Conservation (phyloP, 2,797 vertebrate genomes). For the Erpetoichthys calabaricus region DNA sequence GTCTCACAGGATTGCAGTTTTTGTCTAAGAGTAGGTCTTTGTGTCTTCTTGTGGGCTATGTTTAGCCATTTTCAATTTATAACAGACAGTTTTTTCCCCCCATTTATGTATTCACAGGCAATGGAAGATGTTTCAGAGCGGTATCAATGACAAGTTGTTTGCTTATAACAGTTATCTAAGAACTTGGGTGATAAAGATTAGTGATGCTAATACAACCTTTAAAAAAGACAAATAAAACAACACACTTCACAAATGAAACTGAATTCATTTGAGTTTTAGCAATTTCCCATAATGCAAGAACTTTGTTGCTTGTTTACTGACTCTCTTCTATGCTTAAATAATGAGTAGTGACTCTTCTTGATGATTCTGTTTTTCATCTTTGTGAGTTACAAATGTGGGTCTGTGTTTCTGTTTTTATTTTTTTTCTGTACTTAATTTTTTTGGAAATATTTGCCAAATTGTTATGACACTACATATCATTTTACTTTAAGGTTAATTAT, state of each 20-base stretch:
- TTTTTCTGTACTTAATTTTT: conserved; percentile 16
- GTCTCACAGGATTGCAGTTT: too few species aligned
- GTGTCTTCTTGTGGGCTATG: too few species aligned
- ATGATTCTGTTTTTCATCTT: conserved; percentile 64
- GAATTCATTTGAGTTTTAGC: conserved; percentile 45
- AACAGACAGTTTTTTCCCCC: too few species aligned
- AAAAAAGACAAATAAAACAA: conserved; percentile 37
- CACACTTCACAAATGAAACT: conserved; percentile 48
- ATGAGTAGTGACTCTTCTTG: conserved; percentile 73
- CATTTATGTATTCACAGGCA: too few species aligned
- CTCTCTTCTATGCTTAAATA: conserved; percentile 35
- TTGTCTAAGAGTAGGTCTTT: too few species aligned
- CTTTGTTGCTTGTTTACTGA: conserved; percentile 68
- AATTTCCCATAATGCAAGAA: conserved; percentile 58
- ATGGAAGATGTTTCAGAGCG: conserved; percentile 33
- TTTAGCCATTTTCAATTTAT: too few species aligned
- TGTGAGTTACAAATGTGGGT: conserved; percentile 36
- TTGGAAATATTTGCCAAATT: conserved; percentile 49
- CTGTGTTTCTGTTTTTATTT: conserved; percentile 14
- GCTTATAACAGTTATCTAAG: conserved; percentile 52
- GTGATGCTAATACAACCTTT: conserved; percentile 37
- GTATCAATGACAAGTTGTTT: conserved; percentile 58
- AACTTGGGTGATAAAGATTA: conserved; percentile 59
- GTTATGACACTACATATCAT: conserved; percentile 45
- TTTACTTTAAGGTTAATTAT: conserved; percentile 28